Conservation (phyloP, 2,797 vertebrate species). For the Coccyzus lansbergi region DNA sequence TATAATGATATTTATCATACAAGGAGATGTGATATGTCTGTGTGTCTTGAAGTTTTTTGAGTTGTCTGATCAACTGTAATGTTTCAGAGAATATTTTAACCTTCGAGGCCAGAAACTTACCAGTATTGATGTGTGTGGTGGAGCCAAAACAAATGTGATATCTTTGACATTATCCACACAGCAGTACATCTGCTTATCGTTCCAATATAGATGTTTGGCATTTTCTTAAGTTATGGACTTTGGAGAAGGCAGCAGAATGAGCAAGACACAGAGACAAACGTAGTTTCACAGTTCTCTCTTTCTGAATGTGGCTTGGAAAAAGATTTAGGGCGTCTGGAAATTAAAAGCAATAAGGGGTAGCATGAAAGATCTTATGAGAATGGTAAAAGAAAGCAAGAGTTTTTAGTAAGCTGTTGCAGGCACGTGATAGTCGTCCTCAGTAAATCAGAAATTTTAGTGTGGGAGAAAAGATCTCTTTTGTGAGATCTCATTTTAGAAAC, state of each 20-base stretch:
- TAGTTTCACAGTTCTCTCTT: neutral
- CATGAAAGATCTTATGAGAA: neutral
- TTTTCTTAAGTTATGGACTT: neutral
- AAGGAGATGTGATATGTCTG: neutral
- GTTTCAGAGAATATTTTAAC: neutral
- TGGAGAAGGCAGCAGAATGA: neutral
- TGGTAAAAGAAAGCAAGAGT: neutral
- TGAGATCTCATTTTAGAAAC: neutral
- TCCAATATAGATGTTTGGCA: neutral
- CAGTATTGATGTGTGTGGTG: neutral
- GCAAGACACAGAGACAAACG: neutral
- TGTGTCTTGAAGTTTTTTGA: neutral
- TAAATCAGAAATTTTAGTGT: neutral
- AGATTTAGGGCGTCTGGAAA: neutral
- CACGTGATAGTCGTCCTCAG: neutral
- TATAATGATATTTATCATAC: neutral
- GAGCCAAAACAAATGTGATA: neutral
- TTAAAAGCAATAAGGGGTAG: neutral
- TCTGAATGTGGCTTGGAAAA: neutral
- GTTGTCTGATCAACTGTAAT: neutral
- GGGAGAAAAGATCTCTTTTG: neutral
- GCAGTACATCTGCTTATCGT: neutral
- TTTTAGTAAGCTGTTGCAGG: neutral
- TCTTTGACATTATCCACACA: neutral
- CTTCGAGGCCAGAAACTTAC: neutral